Base-by-base conservation (phyloP, 2,113 vertebrate species). In the Stigmatopora nigra region DNA sequence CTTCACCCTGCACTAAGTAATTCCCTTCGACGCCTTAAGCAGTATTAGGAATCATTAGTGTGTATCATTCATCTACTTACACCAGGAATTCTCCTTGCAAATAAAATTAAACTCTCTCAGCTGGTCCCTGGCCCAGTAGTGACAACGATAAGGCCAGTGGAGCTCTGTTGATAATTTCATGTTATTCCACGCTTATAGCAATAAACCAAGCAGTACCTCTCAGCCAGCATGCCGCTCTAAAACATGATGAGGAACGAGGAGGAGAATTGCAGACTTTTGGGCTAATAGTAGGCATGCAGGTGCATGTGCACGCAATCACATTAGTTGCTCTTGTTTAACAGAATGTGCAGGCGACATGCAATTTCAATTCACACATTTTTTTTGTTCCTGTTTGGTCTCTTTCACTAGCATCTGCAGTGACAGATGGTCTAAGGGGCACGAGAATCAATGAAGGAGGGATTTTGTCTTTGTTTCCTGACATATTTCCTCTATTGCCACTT, bases 1-100 rank as follows among this genome's bases (percentile, higher is more conserved):
- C 88, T 88, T 85, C 76, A 88, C 86, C 89, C 78, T 57, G 64
- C 70, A 76, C 78, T 87, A 88, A 91, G 88, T 89, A 89, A 91
- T 87, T 86, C 84, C 83, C 79, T 80, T 78, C 70, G 78, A 84
- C 41, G 78, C 88, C 83, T 88, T 86, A 83, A 87, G 85, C 71
- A 53, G 85, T 91, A 91, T 90, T 89, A 90, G 76, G 77, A 79
- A 75, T 85, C 79, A 88, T 89, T 90, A 88, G 22, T 31, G 22
- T 31, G 66, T 73, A 80, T 86, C 85, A 83, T 84, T 84, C 78
- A 84, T 87, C 81, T 86, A 78, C 76, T 87, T 73, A 83, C 84
- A 82, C 74, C 53, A 71, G 78, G 77, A 88, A 84, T 83, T 86
- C 87, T 84, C 78, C 79, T 82, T 67, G 68, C 85, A 83, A 91